phyloP scores from a whole-genome alignment of 2,888 invertebrate genomes.

The Heliconius ethilla region DNA sequence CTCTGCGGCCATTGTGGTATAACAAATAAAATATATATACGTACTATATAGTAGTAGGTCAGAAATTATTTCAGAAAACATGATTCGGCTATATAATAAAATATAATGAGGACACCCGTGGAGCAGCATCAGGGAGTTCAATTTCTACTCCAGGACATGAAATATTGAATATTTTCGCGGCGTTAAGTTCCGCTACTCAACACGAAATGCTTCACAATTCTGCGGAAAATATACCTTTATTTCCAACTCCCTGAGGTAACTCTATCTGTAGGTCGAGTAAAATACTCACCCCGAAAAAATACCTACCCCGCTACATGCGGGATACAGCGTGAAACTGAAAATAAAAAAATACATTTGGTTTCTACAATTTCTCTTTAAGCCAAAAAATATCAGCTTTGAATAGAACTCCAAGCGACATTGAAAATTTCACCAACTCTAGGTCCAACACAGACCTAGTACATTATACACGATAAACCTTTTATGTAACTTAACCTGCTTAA shows the following conservation, averaged over 20 bases:
- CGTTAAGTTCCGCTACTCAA: too few relatives aligned
- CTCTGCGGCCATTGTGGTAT: slow-evolving; percentile 13
- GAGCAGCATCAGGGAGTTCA: too few relatives aligned
- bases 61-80: neutral
- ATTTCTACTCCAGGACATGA: too few relatives aligned
- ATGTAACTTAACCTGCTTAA: slow-evolving; percentile 18
- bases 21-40: slow-evolving; percentile 11
- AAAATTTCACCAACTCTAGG: neutral
- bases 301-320: too few relatives aligned
- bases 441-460: neutral
- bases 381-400: neutral
- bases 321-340: too few relatives aligned
- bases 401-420: neutral
- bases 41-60: neutral
- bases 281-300: too few relatives aligned
- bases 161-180: too few relatives aligned
- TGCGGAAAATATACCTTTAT: too few relatives aligned
- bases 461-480: slow-evolving; percentile 10
- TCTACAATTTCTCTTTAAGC: neutral
- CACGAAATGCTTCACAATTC: too few relatives aligned
- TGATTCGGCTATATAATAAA: neutral
- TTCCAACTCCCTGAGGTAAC: too few relatives aligned
- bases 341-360: too few relatives aligned
- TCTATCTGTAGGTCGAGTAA: too few relatives aligned
- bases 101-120: neutral